A percentile compares a stretch with the other conserved stretches of the same genome.
These are phyloP conservation scores for Hydrozoanthus tunicans DNA, from an alignment of 64 coral and sea anemone species.

Conservation along the genomic window DNA sequence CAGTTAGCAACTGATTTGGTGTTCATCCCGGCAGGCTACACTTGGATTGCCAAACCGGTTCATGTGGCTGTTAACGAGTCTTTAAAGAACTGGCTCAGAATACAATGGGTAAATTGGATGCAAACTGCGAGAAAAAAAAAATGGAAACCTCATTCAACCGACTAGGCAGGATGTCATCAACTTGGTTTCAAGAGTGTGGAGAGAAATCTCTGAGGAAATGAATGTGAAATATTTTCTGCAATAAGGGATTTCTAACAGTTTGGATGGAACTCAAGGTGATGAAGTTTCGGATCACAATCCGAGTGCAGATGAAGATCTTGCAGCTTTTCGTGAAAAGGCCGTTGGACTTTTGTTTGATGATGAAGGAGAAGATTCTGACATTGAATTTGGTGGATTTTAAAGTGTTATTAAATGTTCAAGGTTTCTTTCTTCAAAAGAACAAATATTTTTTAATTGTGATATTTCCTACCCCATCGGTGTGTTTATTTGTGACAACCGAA, in stretches of 20 bases:
- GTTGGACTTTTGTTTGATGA: not conserved
- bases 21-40: conserved; percentile 7
- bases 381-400: no score
- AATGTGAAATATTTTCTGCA: not conserved
- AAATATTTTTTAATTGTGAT: no score
- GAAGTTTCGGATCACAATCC: not conserved
- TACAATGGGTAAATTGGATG: conserved; percentile 6
- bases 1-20: not conserved
- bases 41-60: not conserved
- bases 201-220: not conserved
- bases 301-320: not conserved
- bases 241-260: conserved; percentile 3
- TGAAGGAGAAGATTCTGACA: not conserved
- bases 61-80: not conserved
- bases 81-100: conserved; percentile 1
- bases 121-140: conserved; percentile 17
- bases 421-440: no score
- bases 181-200: not conserved
- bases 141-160: not conserved
- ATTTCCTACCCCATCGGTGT: no score
- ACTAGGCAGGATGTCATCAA: not conserved
- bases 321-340: not conserved
- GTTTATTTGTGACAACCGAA: no score
- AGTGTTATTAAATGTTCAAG: no score
- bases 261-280: not conserved